A percentile compares a stretch with the other conserved stretches of the same genome.
phyloP scores from a whole-genome alignment of 2,888 invertebrate species.

The Vandiemenella viatica region DNA sequence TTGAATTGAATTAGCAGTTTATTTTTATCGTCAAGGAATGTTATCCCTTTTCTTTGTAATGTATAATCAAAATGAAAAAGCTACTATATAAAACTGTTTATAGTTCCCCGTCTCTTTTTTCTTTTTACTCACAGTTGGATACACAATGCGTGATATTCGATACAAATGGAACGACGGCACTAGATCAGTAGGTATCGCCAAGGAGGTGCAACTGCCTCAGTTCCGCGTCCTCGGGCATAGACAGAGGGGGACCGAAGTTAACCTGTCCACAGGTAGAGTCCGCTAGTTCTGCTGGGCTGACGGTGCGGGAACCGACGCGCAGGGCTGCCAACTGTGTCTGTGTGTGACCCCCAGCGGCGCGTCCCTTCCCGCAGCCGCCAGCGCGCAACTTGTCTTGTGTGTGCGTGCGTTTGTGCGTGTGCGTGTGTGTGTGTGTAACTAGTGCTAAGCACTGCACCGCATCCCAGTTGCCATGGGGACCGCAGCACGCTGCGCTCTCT shows the following conservation, averaged over 20 bases:
- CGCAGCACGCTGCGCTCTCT: too few relatives aligned
- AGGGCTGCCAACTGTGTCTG: slow-evolving; percentile 32
- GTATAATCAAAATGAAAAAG: not conserved
- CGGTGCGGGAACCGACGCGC: slow-evolving; percentile 26
- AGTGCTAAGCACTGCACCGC: too few relatives aligned
- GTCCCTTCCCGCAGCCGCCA: slow-evolving; percentile 4
- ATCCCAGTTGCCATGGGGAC: too few relatives aligned
- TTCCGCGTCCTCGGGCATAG: slow-evolving; percentile 93
- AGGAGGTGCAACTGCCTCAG: slow-evolving; percentile 90
- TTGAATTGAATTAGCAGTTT: slow-evolving; percentile 3
- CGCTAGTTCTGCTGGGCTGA: slow-evolving; percentile 1
- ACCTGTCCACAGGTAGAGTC: slow-evolving; percentile 82
- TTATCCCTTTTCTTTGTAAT: slow-evolving; percentile 1
- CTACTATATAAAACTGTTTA: slow-evolving; percentile 11
- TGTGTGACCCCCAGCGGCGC: slow-evolving; percentile 24
- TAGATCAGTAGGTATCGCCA: slow-evolving; percentile 88
- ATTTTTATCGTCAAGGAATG: slow-evolving; percentile 4
- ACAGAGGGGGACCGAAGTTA: slow-evolving; percentile 85
- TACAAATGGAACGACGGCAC: slow-evolving; percentile 91
- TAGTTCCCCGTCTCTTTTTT: slow-evolving; percentile 13
- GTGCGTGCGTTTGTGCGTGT: slow-evolving; percentile 3
- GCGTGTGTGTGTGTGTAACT: slow-evolving; percentile 3
- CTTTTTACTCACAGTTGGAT: slow-evolving; percentile 61
- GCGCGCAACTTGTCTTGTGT: too few relatives aligned
- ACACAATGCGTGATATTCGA: slow-evolving; percentile 94